These are phyloP conservation scores for Rallus limicola DNA, from an alignment of 2,113 vertebrate genomes.

Conservation along the genomic window DNA sequence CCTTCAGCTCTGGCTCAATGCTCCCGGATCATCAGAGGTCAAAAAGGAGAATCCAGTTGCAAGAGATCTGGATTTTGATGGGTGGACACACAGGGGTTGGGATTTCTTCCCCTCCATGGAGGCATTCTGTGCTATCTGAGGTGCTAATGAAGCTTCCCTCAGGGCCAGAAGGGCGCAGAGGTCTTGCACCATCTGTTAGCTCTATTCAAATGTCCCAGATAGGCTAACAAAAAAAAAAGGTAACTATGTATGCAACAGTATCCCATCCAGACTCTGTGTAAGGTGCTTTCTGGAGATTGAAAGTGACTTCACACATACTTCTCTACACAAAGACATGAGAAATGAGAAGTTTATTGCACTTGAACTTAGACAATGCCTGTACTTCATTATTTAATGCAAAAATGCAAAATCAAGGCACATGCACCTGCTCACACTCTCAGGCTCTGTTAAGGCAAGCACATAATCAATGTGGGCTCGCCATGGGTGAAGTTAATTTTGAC, in stretches of 20 bases:
- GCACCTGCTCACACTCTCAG: background rate
- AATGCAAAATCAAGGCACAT: background rate
- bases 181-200: slow-evolving; percentile 28
- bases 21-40: background rate
- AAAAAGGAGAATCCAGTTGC: background rate
- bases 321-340: background rate
- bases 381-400: background rate
- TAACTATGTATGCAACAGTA: background rate
- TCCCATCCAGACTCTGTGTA: background rate
- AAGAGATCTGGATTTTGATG: background rate
- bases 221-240: background rate
- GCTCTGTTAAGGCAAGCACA: background rate
- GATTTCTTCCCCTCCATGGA: background rate
- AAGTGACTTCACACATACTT: background rate
- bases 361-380: background rate
- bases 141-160: background rate
- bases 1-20: background rate
- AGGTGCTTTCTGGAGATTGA: background rate
- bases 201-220: background rate
- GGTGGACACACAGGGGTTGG: rapidly evolving
- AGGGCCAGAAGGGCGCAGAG: background rate
- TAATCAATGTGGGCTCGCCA: background rate
- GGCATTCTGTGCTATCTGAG: background rate
- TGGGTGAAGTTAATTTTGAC: background rate
- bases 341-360: background rate